phyloP scores from a whole-genome alignment of 2,888 invertebrate species.

The Amphipyra berbera region DNA sequence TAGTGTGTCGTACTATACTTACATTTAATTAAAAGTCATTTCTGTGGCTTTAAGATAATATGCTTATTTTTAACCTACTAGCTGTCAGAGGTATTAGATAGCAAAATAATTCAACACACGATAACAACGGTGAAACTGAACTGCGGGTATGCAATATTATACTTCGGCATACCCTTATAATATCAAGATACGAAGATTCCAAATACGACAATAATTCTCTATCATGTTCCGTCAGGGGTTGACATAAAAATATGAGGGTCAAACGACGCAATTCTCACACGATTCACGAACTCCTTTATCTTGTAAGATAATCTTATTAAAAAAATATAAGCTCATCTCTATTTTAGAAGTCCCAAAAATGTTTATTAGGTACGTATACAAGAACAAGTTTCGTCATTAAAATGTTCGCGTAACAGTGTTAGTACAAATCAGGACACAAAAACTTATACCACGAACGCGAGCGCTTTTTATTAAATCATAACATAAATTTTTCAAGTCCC shows the following conservation, averaged over 20 bases:
- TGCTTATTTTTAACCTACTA: neutral
- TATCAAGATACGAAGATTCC: conserved; percentile 27
- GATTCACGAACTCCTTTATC: conserved; percentile 19
- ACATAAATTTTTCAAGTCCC: neutral
- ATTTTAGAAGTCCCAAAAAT: neutral
- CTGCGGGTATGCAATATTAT: conserved; percentile 10
- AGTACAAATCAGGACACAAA: too few species aligned
- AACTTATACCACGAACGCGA: too few species aligned
- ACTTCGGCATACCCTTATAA: conserved; percentile 1
- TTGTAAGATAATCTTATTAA: conserved; percentile 20
- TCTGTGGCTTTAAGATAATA: too few species aligned
- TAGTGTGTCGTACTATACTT: too few species aligned
- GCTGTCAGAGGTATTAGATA: too few species aligned
- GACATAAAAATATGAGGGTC: conserved; percentile 54
- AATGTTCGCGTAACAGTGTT: too few species aligned
- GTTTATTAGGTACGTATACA: neutral
- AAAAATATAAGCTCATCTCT: neutral
- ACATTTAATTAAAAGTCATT: too few species aligned
- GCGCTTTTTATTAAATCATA: too few species aligned
- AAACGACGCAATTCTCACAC: conserved; percentile 25
- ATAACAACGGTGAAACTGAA: neutral
- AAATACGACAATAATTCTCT: conserved; percentile 34
- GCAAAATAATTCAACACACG: too few species aligned
- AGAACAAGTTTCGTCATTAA: too few species aligned
- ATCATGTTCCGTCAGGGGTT: conserved; percentile 36